Conservation (phyloP, 2,797 vertebrate species). For the Arremon brunneinucha region DNA sequence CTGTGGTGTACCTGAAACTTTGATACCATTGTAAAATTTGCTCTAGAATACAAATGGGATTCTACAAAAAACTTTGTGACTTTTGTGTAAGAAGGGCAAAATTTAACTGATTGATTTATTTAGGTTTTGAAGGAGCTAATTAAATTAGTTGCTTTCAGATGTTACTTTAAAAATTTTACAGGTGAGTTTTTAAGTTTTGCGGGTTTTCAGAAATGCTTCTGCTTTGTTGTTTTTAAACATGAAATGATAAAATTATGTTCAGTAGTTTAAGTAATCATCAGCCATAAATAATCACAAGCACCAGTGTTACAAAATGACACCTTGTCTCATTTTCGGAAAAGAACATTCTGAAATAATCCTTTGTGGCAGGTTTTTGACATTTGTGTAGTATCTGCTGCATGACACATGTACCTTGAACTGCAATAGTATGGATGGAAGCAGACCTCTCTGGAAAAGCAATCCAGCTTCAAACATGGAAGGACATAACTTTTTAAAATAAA, state of each 20-base stretch:
- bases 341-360: slow-evolving; percentile 25
- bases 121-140: background rate
- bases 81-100: background rate
- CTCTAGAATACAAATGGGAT: background rate
- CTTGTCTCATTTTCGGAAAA: slow-evolving; percentile 3
- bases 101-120: background rate
- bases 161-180: background rate
- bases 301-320: background rate
- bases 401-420: background rate
- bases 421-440: background rate
- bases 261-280: background rate
- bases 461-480: background rate
- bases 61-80: background rate
- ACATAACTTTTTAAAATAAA: background rate
- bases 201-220: background rate
- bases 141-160: background rate
- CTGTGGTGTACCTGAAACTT: slow-evolving; percentile 18
- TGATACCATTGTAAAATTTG: slow-evolving; percentile 16
- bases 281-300: background rate
- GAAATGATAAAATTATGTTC: background rate
- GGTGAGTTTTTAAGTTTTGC: slow-evolving; percentile 21
- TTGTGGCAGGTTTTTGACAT: slow-evolving; percentile 51
- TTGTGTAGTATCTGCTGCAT: background rate
- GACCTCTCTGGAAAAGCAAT: slow-evolving; percentile 8
- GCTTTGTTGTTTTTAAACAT: background rate